Evolutionary conservation across 1,140 invertebrate genomes (phyloP), one percentile per base, ranked within the genome.

Genomic region (Heliconius hewitsoni): DNA sequence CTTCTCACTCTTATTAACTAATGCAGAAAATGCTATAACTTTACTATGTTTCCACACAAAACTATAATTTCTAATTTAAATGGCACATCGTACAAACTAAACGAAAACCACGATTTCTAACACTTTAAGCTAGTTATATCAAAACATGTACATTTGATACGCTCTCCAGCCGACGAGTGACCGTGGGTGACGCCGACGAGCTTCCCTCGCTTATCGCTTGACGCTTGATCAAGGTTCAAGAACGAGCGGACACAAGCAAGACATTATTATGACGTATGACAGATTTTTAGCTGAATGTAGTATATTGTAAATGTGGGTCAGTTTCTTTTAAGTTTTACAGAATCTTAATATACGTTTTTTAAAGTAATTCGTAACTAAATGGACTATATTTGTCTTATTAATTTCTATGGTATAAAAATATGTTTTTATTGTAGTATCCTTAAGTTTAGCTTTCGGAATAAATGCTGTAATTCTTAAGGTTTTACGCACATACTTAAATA

Each of bases 191-290:
- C n/a, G 34, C 57, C 37, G 46, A 2, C 73, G 70, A 27, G 60
- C 70, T 78, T 57, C 78, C 78, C 55, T 46, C 66, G 78, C 78
- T 81, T 81, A 79, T 73, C 81, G 72, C 50, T 78, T 76, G 71
- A 75, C 74, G 75, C 70, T 81, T 76, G 80, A 79, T 71, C 80
- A 83, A 81, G 77, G 82, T 79, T 82, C 82, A 83, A 83, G 82
- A 83, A 72, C 78, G 73, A 73, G 57, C 66, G 77, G 72, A 70
- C 71, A 70, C 66, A 52, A 55, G 73, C 55, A 80, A 73, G 74
- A 74, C 37, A 23, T 50, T 42, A 66, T 27, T 16, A 27, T 74
- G 73, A 71, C 77, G 27, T 74, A 16, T 34, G 55, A 74, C 57
- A 71, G 37, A 34, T 73, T 37, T 30, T 66, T 11, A 66, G 60